Percentiles rank a stretch among this genome's conserved stretches.
phyloP scores from a whole-genome alignment of 1,140 invertebrate species.

The Drosophila hydei region DNA sequence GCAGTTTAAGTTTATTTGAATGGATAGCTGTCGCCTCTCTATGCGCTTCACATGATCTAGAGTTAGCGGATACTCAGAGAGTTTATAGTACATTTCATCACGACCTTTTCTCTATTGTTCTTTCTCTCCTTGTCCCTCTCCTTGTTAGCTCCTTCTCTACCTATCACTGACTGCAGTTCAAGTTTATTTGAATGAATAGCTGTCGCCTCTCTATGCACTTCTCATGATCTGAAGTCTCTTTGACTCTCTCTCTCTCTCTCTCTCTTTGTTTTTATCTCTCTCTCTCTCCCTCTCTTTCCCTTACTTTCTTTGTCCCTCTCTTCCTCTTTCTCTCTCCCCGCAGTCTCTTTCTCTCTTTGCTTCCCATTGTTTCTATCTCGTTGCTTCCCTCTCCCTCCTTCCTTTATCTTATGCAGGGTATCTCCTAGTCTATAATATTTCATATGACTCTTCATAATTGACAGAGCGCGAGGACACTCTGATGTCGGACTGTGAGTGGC shows the following conservation, averaged over 20 bases:
- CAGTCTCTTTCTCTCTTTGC: neutral
- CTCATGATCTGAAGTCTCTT: neutral
- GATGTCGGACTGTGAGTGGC: constrained; percentile 89
- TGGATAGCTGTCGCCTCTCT: no score
- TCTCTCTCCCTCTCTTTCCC: neutral
- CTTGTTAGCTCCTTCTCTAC: no score
- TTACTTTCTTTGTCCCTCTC: neutral
- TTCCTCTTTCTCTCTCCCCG: no score
- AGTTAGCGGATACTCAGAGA: no score
- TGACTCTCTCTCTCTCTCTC: neutral
- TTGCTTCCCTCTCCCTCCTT: neutral
- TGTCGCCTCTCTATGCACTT: neutral
- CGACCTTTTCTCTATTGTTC: no score
- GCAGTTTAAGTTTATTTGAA: no score
- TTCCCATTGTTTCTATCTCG: neutral
- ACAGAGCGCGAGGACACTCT: constrained; percentile 86
- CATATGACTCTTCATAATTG: constrained; percentile 14
- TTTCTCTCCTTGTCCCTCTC: no score
- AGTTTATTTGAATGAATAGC: no score
- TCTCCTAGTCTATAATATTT: neutral
- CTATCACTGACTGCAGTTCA: no score
- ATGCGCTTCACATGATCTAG: no score
- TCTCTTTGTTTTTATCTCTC: neutral
- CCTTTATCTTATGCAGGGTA: neutral
- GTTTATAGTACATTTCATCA: no score